A percentile compares a stretch with the other conserved stretches of the same genome.
Conservation (phyloP, 1,140 invertebrate genomes). For the Drosophila kohkoa region DNA sequence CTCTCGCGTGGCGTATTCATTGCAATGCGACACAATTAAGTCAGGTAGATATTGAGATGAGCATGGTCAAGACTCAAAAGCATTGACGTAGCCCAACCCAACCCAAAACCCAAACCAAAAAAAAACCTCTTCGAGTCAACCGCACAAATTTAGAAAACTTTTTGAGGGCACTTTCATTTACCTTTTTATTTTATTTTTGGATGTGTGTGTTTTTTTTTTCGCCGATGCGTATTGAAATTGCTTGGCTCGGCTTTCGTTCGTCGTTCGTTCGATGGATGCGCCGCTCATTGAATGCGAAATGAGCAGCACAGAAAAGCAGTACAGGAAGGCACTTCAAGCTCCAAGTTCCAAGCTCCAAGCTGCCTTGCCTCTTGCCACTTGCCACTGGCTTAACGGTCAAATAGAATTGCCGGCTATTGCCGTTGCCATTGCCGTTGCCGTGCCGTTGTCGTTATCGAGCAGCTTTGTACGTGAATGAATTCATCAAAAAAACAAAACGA, state of each 20-base stretch:
- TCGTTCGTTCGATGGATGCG: conserved; percentile 69
- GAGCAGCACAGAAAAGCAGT: conserved; percentile 51
- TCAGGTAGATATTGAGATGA: conserved; percentile 44
- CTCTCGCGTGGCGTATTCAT: conserved; percentile 52
- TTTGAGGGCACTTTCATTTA: conserved; percentile 83
- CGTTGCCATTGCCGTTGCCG: conserved; percentile 8
- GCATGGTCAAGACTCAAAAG: conserved; percentile 17
- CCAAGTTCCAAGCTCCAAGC: not conserved
- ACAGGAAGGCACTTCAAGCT: conserved; percentile 46
- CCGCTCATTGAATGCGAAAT: conserved; percentile 78
- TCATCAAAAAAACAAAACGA: conserved; percentile 60
- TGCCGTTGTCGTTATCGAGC: conserved; percentile 38
- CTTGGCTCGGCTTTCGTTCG: conserved; percentile 70
- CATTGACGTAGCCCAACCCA: conserved; percentile 37
- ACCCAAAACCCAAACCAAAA: conserved; percentile 3
- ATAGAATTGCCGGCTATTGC: conserved; percentile 60
- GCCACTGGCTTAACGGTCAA: conserved; percentile 70
- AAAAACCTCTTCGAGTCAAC: conserved; percentile 46
- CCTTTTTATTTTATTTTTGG: conserved; percentile 57
- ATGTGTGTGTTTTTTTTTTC: conserved; percentile 51
- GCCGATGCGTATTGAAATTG: conserved; percentile 79
- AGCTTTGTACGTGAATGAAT: conserved; percentile 74
- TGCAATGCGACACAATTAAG: conserved; percentile 80
- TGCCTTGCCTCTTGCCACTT: conserved; percentile 23
- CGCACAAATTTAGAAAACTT: conserved; percentile 82